phyloP scores from a whole-genome alignment of 2,888 invertebrate genomes.

The Periphyllus acericola region DNA sequence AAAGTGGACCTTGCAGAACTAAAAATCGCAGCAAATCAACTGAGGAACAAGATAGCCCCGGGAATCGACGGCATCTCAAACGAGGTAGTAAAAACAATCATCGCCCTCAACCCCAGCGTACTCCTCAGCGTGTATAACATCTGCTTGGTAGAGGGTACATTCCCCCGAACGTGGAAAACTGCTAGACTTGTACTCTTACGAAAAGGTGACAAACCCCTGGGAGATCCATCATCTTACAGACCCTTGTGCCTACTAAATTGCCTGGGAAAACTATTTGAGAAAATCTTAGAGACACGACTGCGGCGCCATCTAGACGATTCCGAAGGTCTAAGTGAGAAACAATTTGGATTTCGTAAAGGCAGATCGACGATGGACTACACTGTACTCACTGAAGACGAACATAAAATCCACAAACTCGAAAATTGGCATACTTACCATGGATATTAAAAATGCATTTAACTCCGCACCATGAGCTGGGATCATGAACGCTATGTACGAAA shows the following conservation, averaged over 20 bases:
- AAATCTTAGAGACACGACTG: background rate
- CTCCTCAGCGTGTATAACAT: background rate
- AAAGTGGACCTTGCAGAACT: background rate
- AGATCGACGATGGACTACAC: background rate
- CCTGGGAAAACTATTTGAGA: background rate
- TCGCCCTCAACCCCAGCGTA: background rate
- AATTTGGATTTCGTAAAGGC: background rate
- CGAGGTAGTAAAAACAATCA: background rate
- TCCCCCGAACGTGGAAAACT: background rate
- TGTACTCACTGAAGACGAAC: background rate
- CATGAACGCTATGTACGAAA: background rate
- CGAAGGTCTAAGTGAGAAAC: background rate
- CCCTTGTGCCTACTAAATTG: background rate
- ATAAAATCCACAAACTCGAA: no score
- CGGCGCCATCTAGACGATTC: background rate
- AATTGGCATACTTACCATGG: no score
- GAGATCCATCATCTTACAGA: background rate
- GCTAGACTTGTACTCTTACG: background rate
- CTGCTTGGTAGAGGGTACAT: background rate
- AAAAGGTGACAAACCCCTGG: conserved; percentile 1
- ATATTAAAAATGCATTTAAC: background rate
- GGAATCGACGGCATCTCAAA: background rate
- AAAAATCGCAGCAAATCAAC: background rate
- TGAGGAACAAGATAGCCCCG: background rate
- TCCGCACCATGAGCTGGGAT: background rate